Evolutionary conservation across 2,888 invertebrate species (phyloP).

Genomic region (Sturmia bella): DNA sequence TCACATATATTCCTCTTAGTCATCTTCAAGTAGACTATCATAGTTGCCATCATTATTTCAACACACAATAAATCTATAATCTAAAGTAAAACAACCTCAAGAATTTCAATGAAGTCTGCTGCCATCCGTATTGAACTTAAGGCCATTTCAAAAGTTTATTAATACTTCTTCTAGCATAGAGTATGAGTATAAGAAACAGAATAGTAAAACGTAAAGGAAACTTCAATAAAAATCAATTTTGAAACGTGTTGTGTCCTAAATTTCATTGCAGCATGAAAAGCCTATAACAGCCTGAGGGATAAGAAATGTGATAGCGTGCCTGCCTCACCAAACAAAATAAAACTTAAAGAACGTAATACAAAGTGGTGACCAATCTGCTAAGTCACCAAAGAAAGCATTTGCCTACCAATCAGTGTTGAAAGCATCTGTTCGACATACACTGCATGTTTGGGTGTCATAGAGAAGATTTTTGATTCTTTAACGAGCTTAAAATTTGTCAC

Average conservation of each 20-base stretch:
- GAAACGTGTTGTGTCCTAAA: slow-evolving; percentile 26
- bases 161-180: not conserved
- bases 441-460: too few species aligned
- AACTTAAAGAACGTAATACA: not conserved
- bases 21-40: slow-evolving; percentile 8
- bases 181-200: not conserved
- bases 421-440: too few species aligned
- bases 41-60: slow-evolving; percentile 37
- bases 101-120: slow-evolving; percentile 55
- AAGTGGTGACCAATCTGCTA: slow-evolving; percentile 11
- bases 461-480: too few species aligned
- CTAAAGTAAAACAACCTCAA: slow-evolving; percentile 35
- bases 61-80: slow-evolving; percentile 57
- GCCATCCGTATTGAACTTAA: not conserved
- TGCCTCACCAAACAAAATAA: not conserved
- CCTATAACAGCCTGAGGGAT: not conserved
- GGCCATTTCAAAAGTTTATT: slow-evolving; percentile 14
- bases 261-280: slow-evolving; percentile 14
- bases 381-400: slow-evolving; percentile 1
- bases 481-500: too few species aligned
- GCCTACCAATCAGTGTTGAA: not conserved
- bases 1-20: not conserved
- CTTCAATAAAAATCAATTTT: slow-evolving; percentile 31
- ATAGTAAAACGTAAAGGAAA: not conserved
- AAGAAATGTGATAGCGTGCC: not conserved